phyloP scores from a whole-genome alignment of 2,888 invertebrate species.

The Dascillus cervinus region DNA sequence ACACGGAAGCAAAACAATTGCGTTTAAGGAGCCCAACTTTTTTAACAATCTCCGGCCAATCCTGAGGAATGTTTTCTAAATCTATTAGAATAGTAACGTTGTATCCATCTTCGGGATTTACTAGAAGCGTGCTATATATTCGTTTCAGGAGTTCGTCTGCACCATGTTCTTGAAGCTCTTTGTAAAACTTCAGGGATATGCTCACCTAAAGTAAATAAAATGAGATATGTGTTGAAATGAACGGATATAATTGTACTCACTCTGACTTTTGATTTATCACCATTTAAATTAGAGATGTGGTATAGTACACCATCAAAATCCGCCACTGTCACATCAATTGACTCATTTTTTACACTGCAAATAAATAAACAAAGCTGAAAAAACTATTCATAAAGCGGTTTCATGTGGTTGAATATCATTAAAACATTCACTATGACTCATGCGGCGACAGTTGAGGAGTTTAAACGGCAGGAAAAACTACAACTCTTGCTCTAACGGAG shows the following conservation, averaged over 20 bases:
- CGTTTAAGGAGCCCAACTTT: conserved; percentile 92
- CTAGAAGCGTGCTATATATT: conserved; percentile 80
- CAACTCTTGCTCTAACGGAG: too few relatives aligned
- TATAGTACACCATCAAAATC: conserved; percentile 99
- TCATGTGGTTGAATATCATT: too few relatives aligned
- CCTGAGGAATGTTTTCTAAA: conserved; percentile 82
- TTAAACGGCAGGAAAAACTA: too few relatives aligned
- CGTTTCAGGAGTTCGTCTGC: conserved; percentile 93
- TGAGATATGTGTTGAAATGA: conserved; percentile 9
- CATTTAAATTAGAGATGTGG: conserved; percentile 94
- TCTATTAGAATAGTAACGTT: conserved; percentile 92
- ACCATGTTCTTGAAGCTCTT: conserved; percentile 96
- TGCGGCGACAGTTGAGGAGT: too few relatives aligned
- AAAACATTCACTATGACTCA: too few relatives aligned
- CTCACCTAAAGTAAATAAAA: conserved; percentile 74
- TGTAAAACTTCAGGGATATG: conserved; percentile 97
- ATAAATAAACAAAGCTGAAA: conserved; percentile 10
- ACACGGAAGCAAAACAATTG: conserved; percentile 98
- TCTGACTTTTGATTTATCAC: conserved; percentile 95
- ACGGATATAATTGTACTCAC: conserved; percentile 50
- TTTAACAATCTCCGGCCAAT: conserved; percentile 84
- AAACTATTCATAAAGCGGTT: too few relatives aligned
- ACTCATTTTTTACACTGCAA: conserved; percentile 88
- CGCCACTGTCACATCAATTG: conserved; percentile 87
- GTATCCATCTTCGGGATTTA: conserved; percentile 85